Conservation (phyloP, 2,888 invertebrate species). For the Acheta domesticus region DNA sequence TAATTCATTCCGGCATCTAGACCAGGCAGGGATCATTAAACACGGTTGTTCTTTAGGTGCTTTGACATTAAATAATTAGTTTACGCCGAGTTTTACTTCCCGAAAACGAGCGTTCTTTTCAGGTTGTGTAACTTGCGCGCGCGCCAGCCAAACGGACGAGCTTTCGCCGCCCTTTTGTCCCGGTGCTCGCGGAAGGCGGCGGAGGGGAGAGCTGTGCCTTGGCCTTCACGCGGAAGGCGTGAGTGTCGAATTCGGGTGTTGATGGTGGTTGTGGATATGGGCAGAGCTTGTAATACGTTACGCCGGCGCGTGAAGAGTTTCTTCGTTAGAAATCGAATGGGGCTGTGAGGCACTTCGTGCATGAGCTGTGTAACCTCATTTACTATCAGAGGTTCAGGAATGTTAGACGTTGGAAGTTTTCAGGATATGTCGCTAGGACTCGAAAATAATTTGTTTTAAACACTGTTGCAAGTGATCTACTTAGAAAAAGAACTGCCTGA, state of each 20-base stretch:
- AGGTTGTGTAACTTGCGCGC: slow-evolving; percentile 18
- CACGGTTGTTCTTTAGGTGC: slow-evolving; percentile 18
- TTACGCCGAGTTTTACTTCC: slow-evolving; percentile 9
- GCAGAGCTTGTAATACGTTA: too few species aligned
- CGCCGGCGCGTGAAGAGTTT: too few species aligned
- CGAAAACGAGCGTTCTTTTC: slow-evolving; percentile 18
- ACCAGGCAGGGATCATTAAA: slow-evolving; percentile 9
- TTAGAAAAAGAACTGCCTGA: too few species aligned
- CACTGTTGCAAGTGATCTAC: too few species aligned
- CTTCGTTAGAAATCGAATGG: too few species aligned
- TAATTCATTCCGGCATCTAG: slow-evolving; percentile 18
- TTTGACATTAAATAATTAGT: slow-evolving; percentile 18
- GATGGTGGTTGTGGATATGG: not conserved
- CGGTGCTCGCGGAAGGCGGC: not conserved
- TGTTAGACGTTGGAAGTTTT: too few species aligned
- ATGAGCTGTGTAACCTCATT: too few species aligned
- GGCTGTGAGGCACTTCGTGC: too few species aligned
- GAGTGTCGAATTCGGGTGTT: too few species aligned
- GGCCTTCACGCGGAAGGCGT: not conserved
- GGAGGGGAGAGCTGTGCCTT: not conserved
- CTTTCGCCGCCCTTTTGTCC: not conserved
- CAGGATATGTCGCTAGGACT: too few species aligned
- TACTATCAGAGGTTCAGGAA: too few species aligned
- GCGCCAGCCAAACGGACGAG: not conserved
- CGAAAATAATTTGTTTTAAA: too few species aligned